Conservation (phyloP, 2,888 invertebrate species). For the Molorchus minor region DNA sequence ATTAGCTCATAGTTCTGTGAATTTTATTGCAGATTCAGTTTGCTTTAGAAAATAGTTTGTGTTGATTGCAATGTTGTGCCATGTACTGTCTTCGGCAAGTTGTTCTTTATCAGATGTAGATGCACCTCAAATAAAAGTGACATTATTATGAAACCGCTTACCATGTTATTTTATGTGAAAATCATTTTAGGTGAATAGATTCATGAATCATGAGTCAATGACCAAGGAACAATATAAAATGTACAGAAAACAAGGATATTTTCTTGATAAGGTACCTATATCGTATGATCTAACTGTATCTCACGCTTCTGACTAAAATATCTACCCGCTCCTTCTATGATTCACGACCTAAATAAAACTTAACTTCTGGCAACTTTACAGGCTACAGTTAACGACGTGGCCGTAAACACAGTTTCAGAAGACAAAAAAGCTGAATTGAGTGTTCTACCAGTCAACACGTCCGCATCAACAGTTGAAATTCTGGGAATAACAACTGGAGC, state of each 20-base stretch:
- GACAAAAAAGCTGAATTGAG: conserved; percentile 41
- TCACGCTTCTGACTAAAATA: neutral
- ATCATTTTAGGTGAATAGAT: conserved; percentile 16
- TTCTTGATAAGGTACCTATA: conserved; percentile 30
- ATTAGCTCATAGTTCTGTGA: too few relatives aligned
- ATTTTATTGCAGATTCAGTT: too few relatives aligned
- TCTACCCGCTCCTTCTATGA: neutral
- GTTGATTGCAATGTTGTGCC: too few relatives aligned
- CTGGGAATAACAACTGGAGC: conserved; percentile 52
- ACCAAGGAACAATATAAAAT: conserved; percentile 21
- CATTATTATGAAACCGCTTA: too few relatives aligned
- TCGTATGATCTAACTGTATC: neutral
- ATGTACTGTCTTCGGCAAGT: too few relatives aligned
- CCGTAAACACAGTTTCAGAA: conserved; percentile 50
- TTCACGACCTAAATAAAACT: neutral
- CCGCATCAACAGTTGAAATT: conserved; percentile 49
- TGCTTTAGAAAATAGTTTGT: too few relatives aligned
- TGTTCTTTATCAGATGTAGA: too few relatives aligned
- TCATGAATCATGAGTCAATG: conserved; percentile 9
- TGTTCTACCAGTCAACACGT: conserved; percentile 18
- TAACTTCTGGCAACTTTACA: conserved; percentile 30
- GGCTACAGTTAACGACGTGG: conserved; percentile 54
- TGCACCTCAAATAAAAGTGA: too few relatives aligned
- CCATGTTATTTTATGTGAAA: neutral
- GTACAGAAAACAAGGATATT: conserved; percentile 31